Evolutionary conservation across 1,140 invertebrate genomes (phyloP).

Genomic region (Wasmannia auropunctata): DNA sequence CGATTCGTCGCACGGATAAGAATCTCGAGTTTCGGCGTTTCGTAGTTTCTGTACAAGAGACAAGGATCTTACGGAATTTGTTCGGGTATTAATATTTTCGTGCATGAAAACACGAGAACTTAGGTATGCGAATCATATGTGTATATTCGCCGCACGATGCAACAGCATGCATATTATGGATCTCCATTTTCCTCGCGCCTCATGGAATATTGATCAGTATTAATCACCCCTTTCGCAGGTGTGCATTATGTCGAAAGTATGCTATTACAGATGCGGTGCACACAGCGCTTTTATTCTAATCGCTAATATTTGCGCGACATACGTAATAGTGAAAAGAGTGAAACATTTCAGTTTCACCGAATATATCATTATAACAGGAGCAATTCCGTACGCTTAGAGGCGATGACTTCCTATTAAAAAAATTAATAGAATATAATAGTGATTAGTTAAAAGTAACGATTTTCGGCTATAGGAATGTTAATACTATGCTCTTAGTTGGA

Average conservation of each 20-base stretch:
- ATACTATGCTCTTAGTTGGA: not conserved
- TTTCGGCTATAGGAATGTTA: not conserved
- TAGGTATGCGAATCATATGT: not conserved
- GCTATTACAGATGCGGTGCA: constrained; percentile 8
- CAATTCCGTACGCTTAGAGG: not conserved
- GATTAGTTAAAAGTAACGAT: constrained; percentile 1
- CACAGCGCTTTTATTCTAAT: constrained; percentile 5
- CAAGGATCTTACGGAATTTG: not conserved
- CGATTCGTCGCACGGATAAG: not conserved
- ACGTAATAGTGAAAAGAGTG: not conserved
- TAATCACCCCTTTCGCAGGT: not conserved
- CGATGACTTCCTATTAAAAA: not conserved
- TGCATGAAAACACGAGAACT: not conserved
- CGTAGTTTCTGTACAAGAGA: too few species aligned
- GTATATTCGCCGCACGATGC: not conserved
- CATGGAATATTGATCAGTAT: constrained; percentile 1
- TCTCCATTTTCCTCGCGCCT: not conserved
- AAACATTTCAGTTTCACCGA: not conserved
- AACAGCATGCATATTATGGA: not conserved
- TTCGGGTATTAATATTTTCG: not conserved
- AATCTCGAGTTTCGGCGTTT: not conserved
- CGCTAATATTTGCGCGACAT: not conserved
- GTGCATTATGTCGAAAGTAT: constrained; percentile 29
- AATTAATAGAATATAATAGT: not conserved
- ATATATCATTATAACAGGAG: constrained; percentile 14